Conservation (phyloP, 2,888 invertebrate genomes). For the Pimpla rufipes region DNA sequence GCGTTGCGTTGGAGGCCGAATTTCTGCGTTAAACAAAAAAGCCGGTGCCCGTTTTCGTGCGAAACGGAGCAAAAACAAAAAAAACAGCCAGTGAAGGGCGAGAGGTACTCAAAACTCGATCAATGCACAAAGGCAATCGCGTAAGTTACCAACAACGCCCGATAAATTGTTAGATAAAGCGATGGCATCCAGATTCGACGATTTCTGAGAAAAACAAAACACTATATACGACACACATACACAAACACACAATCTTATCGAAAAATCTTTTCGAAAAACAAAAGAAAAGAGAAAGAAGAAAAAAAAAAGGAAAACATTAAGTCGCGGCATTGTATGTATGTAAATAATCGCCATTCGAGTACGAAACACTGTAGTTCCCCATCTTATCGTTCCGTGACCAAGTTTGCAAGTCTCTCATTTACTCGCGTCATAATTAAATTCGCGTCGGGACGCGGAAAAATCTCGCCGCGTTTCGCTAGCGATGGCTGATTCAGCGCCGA, state of each 20-base stretch:
- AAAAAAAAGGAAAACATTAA: constrained; percentile 53
- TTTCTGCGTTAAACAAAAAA: not conserved
- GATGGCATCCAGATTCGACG: constrained; percentile 62
- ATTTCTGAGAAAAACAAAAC: constrained; percentile 38
- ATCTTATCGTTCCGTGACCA: constrained; percentile 57
- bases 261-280: constrained; percentile 57
- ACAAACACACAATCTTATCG: constrained; percentile 52
- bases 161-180: constrained; percentile 66
- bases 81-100: not conserved
- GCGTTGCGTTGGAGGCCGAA: not conserved
- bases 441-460: constrained; percentile 13
- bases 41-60: not conserved
- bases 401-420: constrained; percentile 48
- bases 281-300: constrained; percentile 24
- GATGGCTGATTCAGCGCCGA: not conserved
- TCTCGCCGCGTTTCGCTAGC: constrained; percentile 4
- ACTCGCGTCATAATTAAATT: not conserved
- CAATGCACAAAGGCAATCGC: constrained; percentile 78
- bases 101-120: constrained; percentile 70
- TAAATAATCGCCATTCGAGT: constrained; percentile 72
- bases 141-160: constrained; percentile 73
- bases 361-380: constrained; percentile 45
- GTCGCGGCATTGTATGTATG: constrained; percentile 72
- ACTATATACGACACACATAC: constrained; percentile 26
- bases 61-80: constrained; percentile 14